Percentiles rank a stretch among this genome's conserved stretches.
These are phyloP conservation scores for Colossoma macropomum DNA, from an alignment of 2,113 vertebrate genomes.

Conservation along the genomic window DNA sequence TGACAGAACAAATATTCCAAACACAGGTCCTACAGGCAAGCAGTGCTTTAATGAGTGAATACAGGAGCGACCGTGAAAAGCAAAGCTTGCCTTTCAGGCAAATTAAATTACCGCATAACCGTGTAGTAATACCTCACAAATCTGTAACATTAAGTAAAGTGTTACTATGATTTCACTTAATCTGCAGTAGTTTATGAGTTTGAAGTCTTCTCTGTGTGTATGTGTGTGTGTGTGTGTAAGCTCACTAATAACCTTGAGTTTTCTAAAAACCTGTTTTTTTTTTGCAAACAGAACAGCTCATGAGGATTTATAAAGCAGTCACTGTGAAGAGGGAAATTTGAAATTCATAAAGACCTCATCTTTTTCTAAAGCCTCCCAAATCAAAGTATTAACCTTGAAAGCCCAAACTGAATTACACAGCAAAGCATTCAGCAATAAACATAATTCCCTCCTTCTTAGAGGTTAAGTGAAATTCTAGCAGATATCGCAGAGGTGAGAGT, in stretches of 20 bases:
- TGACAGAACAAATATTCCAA: neutral
- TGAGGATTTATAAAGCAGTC: conserved; percentile 6
- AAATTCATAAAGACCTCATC: neutral
- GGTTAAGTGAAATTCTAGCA: neutral
- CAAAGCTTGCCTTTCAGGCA: neutral
- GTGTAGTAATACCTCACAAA: neutral
- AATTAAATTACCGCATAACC: neutral
- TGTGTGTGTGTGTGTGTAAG: neutral
- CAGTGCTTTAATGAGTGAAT: neutral
- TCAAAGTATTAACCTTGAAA: conserved; percentile 1
- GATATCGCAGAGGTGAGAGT: neutral
- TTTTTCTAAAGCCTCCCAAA: neutral
- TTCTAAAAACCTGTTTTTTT: neutral
- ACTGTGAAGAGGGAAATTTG: conserved; percentile 1
- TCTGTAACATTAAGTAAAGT: neutral
- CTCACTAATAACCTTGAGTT: conserved; percentile 1
- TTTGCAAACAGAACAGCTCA: neutral
- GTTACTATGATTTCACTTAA: neutral
- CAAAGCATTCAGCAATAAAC: neutral
- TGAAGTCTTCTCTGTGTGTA: neutral
- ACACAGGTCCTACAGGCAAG: neutral
- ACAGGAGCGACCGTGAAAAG: neutral
- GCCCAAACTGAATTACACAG: neutral
- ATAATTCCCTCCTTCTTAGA: neutral
- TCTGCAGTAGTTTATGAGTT: neutral